Percentiles rank a stretch among this genome's conserved stretches.
Evolutionary conservation across 1,140 invertebrate genomes (phyloP).

Genomic region (Caenorhabditis inopinata): DNA sequence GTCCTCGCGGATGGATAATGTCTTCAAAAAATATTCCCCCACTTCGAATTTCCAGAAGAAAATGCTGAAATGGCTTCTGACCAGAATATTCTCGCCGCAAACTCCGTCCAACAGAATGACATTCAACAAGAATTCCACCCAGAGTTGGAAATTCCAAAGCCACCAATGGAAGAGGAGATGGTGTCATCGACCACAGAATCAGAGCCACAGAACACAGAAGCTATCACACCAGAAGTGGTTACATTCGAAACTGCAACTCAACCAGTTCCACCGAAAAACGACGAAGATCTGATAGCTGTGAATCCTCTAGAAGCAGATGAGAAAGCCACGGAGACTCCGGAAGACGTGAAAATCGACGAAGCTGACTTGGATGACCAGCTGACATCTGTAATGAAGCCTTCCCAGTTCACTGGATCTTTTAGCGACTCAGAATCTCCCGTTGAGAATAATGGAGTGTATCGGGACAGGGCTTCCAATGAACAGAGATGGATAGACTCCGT

Average conservation of each 20-base stretch:
- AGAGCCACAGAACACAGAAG: too few species aligned
- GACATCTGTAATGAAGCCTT: background rate
- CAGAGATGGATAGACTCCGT: background rate
- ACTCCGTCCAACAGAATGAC: background rate
- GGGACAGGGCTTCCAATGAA: background rate
- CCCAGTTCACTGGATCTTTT: constrained; percentile 6
- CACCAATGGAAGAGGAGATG: background rate
- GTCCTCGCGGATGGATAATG: too few species aligned
- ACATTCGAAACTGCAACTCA: background rate
- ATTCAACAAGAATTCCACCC: background rate
- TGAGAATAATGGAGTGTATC: background rate
- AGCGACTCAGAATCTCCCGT: background rate
- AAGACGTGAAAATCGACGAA: background rate
- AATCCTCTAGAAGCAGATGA: background rate
- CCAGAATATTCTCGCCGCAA: background rate
- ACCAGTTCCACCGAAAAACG: background rate
- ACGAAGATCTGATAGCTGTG: background rate
- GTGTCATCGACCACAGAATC: too few species aligned
- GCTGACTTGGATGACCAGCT: background rate
- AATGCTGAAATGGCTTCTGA: background rate
- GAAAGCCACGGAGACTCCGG: background rate
- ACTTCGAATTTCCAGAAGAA: background rate
- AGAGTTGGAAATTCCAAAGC: background rate
- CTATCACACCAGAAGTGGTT: background rate
- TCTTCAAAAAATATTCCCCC: too few species aligned